A percentile compares a stretch with the other conserved stretches of the same genome.
phyloP scores from a whole-genome alignment of 92 coral and sea anemone genomes.

The Epizoanthus stellaris region DNA sequence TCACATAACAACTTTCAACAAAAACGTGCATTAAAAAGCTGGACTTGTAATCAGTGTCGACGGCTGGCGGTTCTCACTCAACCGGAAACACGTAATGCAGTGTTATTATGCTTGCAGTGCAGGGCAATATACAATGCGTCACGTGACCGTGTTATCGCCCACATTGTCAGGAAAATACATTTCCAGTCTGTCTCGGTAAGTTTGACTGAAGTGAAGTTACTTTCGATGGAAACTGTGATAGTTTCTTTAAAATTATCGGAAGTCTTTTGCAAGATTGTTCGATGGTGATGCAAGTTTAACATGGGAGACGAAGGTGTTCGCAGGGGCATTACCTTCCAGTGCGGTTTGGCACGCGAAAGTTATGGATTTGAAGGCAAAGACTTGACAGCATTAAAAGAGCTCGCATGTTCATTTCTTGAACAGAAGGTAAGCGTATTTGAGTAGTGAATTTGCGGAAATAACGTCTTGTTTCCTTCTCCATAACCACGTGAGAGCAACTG shows the following conservation, averaged over 20 bases:
- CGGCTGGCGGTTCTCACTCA: constrained; percentile 18
- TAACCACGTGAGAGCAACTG: constrained; percentile 20
- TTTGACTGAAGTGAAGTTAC: constrained; percentile 26
- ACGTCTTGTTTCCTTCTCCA: constrained; percentile 25
- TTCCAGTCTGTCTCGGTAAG: constrained; percentile 64
- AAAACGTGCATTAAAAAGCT: too few relatives aligned
- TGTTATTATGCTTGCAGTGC: constrained; percentile 22
- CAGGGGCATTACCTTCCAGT: constrained; percentile 91
- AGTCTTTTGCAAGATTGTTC: constrained; percentile 32
- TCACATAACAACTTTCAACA: too few relatives aligned
- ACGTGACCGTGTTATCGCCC: constrained; percentile 94
- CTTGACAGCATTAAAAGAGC: constrained; percentile 85
- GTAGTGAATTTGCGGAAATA: constrained; percentile 47
- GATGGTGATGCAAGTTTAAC: constrained; percentile 49
- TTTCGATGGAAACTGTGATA: constrained; percentile 25
- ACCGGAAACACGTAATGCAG: constrained; percentile 81
- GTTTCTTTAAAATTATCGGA: constrained; percentile 21
- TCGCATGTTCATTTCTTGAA: constrained; percentile 97
- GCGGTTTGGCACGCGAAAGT: constrained; percentile 97
- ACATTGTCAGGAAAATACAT: constrained; percentile 83
- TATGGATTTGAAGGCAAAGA: constrained; percentile 97
- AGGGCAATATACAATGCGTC: constrained; percentile 83
- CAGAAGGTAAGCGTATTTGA: constrained; percentile 82
- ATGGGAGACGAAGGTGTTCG: constrained; percentile 80
- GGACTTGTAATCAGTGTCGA: neutral